Evolutionary conservation across 2,113 vertebrate genomes (phyloP).

Genomic region (Neotoma lepida): DNA sequence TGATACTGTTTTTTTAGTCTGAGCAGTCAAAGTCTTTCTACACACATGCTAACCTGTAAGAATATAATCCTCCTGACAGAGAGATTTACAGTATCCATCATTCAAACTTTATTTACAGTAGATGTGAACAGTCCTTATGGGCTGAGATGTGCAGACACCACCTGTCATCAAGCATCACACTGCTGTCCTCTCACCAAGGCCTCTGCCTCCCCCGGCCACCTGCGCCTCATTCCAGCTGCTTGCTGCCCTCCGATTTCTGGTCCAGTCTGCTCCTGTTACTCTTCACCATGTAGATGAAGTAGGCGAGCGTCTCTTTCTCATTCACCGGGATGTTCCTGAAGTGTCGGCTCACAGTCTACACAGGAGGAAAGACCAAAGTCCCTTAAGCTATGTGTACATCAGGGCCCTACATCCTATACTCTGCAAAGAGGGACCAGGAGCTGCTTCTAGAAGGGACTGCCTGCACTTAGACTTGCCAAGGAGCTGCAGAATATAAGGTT

Average conservation of each 20-base stretch:
- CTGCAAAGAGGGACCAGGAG: not conserved
- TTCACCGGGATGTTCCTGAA: conserved; percentile 99
- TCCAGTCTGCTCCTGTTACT: conserved; percentile 97
- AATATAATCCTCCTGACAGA: conserved; percentile 80
- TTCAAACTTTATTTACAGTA: conserved; percentile 83
- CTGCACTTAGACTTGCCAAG: not conserved
- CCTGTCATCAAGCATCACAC: conserved; percentile 62
- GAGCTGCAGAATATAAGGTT: too few relatives aligned
- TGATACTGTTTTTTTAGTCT: conserved; percentile 42
- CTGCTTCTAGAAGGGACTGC: too few relatives aligned
- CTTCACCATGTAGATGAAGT: conserved; percentile 99
- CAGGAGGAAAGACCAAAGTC: conserved; percentile 51
- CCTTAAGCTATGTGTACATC: conserved; percentile 61
- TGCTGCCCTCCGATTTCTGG: conserved; percentile 94
- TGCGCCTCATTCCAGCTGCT: conserved; percentile 91
- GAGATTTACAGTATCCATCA: conserved; percentile 82
- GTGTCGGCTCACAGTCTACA: conserved; percentile 97
- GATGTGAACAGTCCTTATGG: conserved; percentile 80
- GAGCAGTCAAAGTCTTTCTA: conserved; percentile 78
- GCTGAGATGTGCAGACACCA: conserved; percentile 78
- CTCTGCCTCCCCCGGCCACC: not conserved
- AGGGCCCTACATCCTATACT: conserved; percentile 55
- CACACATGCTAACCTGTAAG: conserved; percentile 80
- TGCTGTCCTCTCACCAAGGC: conserved; percentile 4
- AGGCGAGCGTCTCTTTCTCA: conserved; percentile 98